Base-by-base conservation (phyloP, 35 echinoderm and acorn worm genomes). In the Ophiothrix spiculata region DNA sequence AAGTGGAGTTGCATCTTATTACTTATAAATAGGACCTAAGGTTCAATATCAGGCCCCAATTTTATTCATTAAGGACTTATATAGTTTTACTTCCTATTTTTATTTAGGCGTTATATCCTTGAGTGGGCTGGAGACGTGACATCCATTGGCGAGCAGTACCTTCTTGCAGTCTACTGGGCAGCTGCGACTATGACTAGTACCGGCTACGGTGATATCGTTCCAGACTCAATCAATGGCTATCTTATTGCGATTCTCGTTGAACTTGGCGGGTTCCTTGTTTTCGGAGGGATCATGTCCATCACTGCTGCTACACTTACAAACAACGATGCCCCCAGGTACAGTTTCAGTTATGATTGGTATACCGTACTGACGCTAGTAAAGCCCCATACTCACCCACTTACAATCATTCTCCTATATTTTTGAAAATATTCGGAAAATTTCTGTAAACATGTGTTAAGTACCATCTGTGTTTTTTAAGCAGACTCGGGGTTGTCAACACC, bases 171-270 rank as follows among this genome's bases (percentile, higher is more conserved):
- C 17, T 99, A 99, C 92, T 99, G 92, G 92, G 91, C 96, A 4
- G 96, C 96, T 38, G 96, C 96, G 0, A 99, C 96, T 46, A 99
- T 99, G 92, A 94, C 96, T 4, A 94, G 92, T 39, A 99, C 96
- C 19, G 96, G 96, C 31, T 99, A 99, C 74, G 96, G 96, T 39
- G 96, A 99, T 64, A 94, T 94, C 83, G 91, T 92, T 45, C 92
- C 96, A 1, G 89, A 99, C 64, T 87, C 96, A 6, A 94, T 89
- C 69, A 63, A 89, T 33, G 91, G 88, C 75, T 81, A 88, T 0
- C 56, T 77, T 74, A 94, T 98, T 11, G 81, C 95, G 21, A 81
- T 98, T 35, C 77, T n/a, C 6, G 92, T 92, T 10, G 91, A 94
- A 89, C 49, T 98, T n/a, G 76, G 94, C 10, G 95, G 95, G 6